Evolutionary conservation across 2,888 invertebrate species (phyloP), one percentile per base, ranked within the genome.

Genomic region (Ichneumoninae sp.): DNA sequence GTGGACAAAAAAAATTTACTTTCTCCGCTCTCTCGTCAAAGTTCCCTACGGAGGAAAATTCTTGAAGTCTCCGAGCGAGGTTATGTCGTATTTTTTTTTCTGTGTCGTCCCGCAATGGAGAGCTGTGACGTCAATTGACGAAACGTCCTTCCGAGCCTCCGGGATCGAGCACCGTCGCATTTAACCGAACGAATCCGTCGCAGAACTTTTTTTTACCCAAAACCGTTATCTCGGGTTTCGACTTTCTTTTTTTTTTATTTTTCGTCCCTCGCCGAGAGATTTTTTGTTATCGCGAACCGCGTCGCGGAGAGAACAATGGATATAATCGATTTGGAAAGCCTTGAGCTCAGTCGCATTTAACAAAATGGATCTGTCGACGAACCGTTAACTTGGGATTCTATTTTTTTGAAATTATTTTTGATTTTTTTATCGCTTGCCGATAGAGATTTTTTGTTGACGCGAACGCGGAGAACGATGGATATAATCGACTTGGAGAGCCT

Each of bases 401-500:
- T 3, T 47, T 16, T 47, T 4, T 47, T 16, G 3, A 2, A 2
- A 26, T 26, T 26, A 3, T 16, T 13, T 19, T 54, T 26, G 26
- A 3, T 54, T 57, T 26, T 26, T 57, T 10, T 13, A 26, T 13
- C 10, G 13, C 54, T 54, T 10, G 22, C 7, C 22, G 22, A 8
- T 6, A 4, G 54, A 52, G 10, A 7, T 22, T 54, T 65, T 50
- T 77, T 82, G 82, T n/a, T 62, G 5, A 16, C 7, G 0, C 33
- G 16, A 16, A 62, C 16, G 16, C 5, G 40, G 44, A 44, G 13
- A 26, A 83, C 72, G 78, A 93, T 93, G 93, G 93, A 93, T 87
- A 90, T 93, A 79, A 93, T 93, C 83, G 90, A 90, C 54, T 91
- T 93, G 71, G 93, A 93, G 36, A 89, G 90, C 62, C 87, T 92